phyloP scores from a whole-genome alignment of 2,888 invertebrate species.

The Ditylenchus weischeri region DNA sequence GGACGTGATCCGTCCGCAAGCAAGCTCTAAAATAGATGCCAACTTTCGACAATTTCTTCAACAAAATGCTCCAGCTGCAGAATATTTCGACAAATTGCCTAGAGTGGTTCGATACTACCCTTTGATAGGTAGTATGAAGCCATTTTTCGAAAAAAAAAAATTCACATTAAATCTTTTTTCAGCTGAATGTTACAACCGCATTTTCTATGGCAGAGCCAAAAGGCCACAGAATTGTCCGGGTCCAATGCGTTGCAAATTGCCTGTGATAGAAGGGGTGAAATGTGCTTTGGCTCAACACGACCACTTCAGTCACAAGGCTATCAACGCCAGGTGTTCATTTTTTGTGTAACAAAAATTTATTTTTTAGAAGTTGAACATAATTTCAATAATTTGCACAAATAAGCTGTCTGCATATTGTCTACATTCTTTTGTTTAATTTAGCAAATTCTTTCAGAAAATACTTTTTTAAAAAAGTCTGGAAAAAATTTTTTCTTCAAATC shows the following conservation, averaged over 20 bases:
- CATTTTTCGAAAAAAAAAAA: no score
- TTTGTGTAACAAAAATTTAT: no score
- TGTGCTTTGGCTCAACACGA: constrained; percentile 22
- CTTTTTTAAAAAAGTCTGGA: not conserved
- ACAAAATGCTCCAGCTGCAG: constrained; percentile 18
- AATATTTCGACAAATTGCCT: constrained; percentile 38
- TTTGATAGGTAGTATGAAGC: constrained; percentile 28
- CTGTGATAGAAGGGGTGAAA: constrained; percentile 18
- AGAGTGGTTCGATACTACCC: constrained; percentile 47
- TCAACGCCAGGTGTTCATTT: constrained; percentile 15
- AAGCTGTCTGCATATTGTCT: no score
- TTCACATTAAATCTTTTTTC: not conserved
- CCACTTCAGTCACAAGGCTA: constrained; percentile 15
- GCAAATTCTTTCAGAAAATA: no score
- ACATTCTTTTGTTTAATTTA: no score
- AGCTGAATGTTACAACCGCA: constrained; percentile 51
- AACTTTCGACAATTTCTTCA: constrained; percentile 26
- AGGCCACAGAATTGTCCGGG: constrained; percentile 37
- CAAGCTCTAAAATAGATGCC: constrained; percentile 16
- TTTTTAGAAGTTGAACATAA: no score
- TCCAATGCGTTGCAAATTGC: constrained; percentile 29
- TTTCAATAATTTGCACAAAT: no score
- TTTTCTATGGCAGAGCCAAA: constrained; percentile 46
- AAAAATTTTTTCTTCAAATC: constrained; percentile 4
- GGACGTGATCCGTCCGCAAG: constrained; percentile 28